Conservation (phyloP, 37 sponge, comb jelly and placozoan species). For the Theonella swinhoei region DNA sequence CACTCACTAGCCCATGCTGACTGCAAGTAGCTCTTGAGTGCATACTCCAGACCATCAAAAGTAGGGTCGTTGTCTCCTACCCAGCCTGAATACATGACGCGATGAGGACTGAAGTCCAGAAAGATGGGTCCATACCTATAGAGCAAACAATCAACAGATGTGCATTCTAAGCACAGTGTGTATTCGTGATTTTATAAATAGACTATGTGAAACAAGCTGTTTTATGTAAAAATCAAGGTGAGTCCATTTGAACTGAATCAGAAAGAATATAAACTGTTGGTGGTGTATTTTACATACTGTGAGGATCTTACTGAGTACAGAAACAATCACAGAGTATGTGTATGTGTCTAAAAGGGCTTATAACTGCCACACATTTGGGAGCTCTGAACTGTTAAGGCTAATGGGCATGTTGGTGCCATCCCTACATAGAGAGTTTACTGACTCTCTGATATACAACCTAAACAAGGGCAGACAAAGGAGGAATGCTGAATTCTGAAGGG, state of each 20-base stretch:
- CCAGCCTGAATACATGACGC: constrained; percentile 84
- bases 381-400: background rate
- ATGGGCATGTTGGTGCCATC: too few species aligned
- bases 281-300: too few species aligned
- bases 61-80: constrained; percentile 87
- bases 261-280: too few species aligned
- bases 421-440: too few species aligned
- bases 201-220: background rate
- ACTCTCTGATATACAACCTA: background rate
- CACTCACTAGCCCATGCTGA: constrained; percentile 83
- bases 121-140: constrained; percentile 64
- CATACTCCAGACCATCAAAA: constrained; percentile 70
- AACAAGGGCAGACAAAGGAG: background rate
- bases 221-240: background rate
- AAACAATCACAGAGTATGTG: too few species aligned
- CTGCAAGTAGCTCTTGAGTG: constrained; percentile 82
- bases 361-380: background rate
- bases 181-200: too few species aligned
- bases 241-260: too few species aligned
- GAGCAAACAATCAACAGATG: too few species aligned
- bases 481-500: background rate
- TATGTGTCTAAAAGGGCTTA: too few species aligned
- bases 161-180: too few species aligned
- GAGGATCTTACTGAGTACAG: too few species aligned
- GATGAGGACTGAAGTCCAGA: constrained; percentile 72